Evolutionary conservation across 2,113 vertebrate genomes (phyloP).

Genomic region (Silurus asotus): DNA sequence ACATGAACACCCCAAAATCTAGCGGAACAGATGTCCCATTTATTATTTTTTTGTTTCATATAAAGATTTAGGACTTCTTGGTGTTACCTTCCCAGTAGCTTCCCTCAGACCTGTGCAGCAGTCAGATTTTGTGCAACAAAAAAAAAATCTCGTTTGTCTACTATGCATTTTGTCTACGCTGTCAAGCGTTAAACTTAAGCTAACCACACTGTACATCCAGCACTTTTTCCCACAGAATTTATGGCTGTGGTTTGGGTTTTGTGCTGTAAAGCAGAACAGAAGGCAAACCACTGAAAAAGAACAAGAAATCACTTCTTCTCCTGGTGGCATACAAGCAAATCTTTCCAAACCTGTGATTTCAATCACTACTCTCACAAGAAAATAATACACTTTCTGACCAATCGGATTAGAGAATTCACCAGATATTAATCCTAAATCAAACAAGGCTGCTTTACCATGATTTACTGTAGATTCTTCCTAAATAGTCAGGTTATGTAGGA

Average conservation of each 20-base stretch:
- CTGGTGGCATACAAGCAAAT: not conserved
- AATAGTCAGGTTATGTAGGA: not conserved
- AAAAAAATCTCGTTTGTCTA: conserved; percentile 1
- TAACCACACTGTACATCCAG: conserved; percentile 34
- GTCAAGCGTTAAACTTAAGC: not conserved
- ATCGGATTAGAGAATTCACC: not conserved
- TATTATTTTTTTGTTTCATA: not conserved
- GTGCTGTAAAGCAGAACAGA: conserved; percentile 28
- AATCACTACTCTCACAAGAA: not conserved
- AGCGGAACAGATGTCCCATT: too few relatives aligned
- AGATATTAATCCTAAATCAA: not conserved
- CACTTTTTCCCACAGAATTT: conserved; percentile 24
- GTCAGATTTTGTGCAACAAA: not conserved
- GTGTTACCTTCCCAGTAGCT: not conserved
- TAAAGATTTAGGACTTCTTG: not conserved
- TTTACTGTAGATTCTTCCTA: too few relatives aligned
- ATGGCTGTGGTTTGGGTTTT: conserved; percentile 43
- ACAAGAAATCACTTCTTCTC: not conserved
- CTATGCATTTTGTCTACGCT: not conserved
- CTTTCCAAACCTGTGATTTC: not conserved
- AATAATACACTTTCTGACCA: not conserved
- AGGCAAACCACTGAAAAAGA: conserved; percentile 28
- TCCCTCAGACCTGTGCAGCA: not conserved
- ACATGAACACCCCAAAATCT: too few relatives aligned
- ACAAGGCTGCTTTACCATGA: not conserved